Percentiles rank a stretch among this genome's conserved stretches.
phyloP scores from a whole-genome alignment of 2,888 invertebrate species.

The Antheraea yamamai region DNA sequence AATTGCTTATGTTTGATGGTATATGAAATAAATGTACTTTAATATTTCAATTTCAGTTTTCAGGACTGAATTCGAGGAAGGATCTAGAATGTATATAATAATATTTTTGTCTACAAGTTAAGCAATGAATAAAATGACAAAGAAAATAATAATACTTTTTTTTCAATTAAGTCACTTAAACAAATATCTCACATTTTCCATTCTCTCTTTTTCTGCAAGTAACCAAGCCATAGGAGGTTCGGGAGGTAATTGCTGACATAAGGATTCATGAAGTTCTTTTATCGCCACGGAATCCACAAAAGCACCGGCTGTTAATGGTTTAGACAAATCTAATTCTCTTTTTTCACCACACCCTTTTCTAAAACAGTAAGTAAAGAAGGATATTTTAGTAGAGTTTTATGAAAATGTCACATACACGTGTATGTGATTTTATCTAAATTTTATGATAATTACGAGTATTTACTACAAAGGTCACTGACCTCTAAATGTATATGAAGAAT shows the following conservation, averaged over 20 bases:
- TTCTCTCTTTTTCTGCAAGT: slow-evolving; percentile 65
- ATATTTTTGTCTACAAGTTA: background rate
- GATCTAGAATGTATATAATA: background rate
- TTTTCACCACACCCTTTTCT: slow-evolving; percentile 77
- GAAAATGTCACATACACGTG: no score
- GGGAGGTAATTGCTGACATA: slow-evolving; percentile 65
- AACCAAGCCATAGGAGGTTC: slow-evolving; percentile 71
- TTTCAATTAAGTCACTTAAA: background rate
- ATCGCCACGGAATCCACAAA: slow-evolving; percentile 87
- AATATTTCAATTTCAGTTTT: background rate
- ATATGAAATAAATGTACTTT: no score
- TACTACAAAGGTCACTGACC: no score
- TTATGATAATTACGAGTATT: no score
- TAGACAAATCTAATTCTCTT: slow-evolving; percentile 85
- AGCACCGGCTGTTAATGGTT: slow-evolving; percentile 89
- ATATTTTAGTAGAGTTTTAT: background rate
- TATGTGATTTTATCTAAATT: no score
- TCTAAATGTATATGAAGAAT: no score
- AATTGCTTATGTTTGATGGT: no score
- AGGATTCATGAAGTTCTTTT: slow-evolving; percentile 68
- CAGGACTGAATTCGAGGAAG: background rate
- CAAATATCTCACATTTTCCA: slow-evolving; percentile 53
- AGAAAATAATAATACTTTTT: background rate
- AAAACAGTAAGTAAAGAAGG: slow-evolving; percentile 26
- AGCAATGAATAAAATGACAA: background rate